Conservation (phyloP, 2,888 invertebrate genomes). For the Hypomecis atomaria region DNA sequence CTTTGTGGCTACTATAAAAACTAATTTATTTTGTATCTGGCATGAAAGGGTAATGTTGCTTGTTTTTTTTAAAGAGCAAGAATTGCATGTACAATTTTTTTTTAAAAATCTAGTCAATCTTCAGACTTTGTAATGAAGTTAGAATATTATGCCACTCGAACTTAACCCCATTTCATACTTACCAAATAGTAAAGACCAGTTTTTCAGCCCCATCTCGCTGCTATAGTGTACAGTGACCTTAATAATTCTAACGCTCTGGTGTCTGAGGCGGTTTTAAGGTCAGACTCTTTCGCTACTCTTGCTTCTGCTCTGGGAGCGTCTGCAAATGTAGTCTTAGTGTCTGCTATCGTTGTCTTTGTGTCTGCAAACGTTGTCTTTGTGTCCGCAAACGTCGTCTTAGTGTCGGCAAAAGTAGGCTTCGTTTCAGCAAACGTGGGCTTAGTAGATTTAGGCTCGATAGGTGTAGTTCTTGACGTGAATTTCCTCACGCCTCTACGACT, state of each 20-base stretch:
- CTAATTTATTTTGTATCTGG: not conserved
- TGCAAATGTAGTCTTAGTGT: slow-evolving; percentile 53
- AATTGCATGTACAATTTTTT: slow-evolving; percentile 20
- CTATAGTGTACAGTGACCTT: slow-evolving; percentile 92
- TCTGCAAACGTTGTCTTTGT: slow-evolving; percentile 1
- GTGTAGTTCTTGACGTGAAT: slow-evolving; percentile 61
- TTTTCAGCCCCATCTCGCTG: slow-evolving; percentile 90
- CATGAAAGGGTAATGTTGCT: not conserved
- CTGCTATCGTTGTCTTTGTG: not conserved
- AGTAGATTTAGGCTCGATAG: slow-evolving; percentile 53
- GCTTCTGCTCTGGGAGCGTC: slow-evolving; percentile 76
- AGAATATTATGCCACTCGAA: slow-evolving; percentile 39
- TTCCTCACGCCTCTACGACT: slow-evolving; percentile 72
- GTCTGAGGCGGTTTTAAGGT: slow-evolving; percentile 86
- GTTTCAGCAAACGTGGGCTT: slow-evolving; percentile 33
- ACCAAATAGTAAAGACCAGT: slow-evolving; percentile 35
- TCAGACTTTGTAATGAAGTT: slow-evolving; percentile 20
- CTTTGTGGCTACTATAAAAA: not conserved
- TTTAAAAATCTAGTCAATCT: slow-evolving; percentile 12
- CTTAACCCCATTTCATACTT: slow-evolving; percentile 36
- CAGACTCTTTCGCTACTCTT: slow-evolving; percentile 60
- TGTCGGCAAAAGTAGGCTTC: slow-evolving; percentile 45
- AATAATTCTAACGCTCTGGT: slow-evolving; percentile 92
- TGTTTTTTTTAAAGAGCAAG: slow-evolving; percentile 1
- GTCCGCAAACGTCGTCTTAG: slow-evolving; percentile 44